phyloP scores from a whole-genome alignment of 2,797 vertebrate genomes.

The Rhadinocentrus ornatus region DNA sequence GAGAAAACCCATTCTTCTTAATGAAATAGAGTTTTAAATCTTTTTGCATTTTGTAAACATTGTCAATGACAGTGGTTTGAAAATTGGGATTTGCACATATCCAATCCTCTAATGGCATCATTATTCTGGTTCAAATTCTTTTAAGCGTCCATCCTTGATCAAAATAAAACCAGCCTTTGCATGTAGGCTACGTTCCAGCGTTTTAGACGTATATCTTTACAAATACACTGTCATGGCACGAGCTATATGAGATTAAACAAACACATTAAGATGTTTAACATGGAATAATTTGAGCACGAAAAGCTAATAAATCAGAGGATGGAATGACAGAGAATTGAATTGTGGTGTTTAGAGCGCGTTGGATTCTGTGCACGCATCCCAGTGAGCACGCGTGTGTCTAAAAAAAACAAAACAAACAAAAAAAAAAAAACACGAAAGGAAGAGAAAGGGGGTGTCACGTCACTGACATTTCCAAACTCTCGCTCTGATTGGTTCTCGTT shows the following conservation, averaged over 20 bases:
- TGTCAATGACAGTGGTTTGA: slow-evolving; percentile 16
- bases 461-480: slow-evolving; percentile 91
- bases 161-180: slow-evolving; percentile 14
- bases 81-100: slow-evolving; percentile 5
- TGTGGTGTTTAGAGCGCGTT: slow-evolving; percentile 64
- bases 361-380: slow-evolving; percentile 19
- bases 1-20: no score
- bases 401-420: no score
- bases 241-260: slow-evolving; percentile 72
- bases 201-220: slow-evolving; percentile 25
- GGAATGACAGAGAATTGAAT: slow-evolving; percentile 81
- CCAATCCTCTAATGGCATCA: neutral
- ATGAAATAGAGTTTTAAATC: no score
- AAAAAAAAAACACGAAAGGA: no score
- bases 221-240: slow-evolving; percentile 46
- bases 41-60: slow-evolving; percentile 13
- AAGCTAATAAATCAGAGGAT: slow-evolving; percentile 84
- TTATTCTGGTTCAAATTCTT: slow-evolving; percentile 24
- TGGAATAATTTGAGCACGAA: slow-evolving; percentile 81
- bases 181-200: slow-evolving; percentile 9
- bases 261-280: slow-evolving; percentile 78
- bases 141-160: neutral
- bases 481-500: slow-evolving; percentile 94
- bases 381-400: slow-evolving; percentile 50
- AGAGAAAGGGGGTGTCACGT: slow-evolving; percentile 80